These are phyloP conservation scores for Notamacropus eugenii DNA, from an alignment of 2,797 vertebrate genomes.

Conservation along the genomic window DNA sequence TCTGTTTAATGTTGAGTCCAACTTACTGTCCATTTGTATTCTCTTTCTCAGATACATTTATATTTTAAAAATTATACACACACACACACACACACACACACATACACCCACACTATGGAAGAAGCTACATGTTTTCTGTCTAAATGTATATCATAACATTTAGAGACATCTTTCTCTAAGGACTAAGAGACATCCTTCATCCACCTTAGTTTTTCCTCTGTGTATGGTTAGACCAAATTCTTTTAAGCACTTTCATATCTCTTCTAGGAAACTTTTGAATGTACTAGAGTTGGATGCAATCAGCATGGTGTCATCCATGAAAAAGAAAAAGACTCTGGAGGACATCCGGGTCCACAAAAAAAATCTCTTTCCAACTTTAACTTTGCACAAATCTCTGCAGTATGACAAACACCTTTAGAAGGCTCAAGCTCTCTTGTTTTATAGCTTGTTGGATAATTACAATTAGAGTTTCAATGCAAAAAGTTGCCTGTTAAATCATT, in stretches of 20 bases:
- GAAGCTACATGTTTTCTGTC: background rate
- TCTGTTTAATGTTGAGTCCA: background rate
- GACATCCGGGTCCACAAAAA: background rate
- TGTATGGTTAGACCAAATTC: background rate
- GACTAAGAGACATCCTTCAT: background rate
- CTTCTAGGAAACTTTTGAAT: background rate
- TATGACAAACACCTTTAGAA: background rate
- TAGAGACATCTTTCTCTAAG: background rate
- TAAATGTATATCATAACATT: background rate
- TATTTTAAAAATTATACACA: background rate
- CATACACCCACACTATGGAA: background rate
- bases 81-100: background rate
- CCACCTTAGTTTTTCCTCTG: background rate
- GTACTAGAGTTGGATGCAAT: background rate
- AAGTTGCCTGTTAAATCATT: background rate
- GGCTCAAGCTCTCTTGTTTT: background rate
- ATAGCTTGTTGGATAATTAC: background rate
- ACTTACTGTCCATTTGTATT: background rate
- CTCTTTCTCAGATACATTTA: background rate
- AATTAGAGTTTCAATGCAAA: background rate
- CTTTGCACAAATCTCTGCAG: background rate
- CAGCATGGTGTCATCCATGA: background rate
- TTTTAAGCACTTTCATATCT: background rate
- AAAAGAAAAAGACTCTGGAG: background rate
- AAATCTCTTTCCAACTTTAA: background rate